phyloP scores from a whole-genome alignment of 92 coral and sea anemone species.

The Epizoanthus rinbou region DNA sequence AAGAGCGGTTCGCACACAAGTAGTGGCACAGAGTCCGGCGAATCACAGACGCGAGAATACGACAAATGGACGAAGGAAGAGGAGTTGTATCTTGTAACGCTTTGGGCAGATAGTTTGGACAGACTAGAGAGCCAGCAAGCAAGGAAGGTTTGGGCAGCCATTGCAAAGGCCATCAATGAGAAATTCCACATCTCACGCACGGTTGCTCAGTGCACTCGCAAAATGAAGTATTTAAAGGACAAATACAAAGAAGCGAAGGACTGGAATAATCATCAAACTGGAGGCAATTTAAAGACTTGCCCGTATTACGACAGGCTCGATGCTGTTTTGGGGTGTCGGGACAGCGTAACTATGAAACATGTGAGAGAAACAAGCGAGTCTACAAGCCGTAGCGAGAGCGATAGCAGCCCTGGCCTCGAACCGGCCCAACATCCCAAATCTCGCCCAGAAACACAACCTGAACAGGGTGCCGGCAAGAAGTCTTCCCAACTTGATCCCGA shows the following conservation, averaged over 20 bases:
- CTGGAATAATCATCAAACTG: slow-evolving; percentile 47
- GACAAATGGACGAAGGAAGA: slow-evolving; percentile 43
- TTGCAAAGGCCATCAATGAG: slow-evolving; percentile 42
- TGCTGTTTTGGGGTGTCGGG: slow-evolving; percentile 38
- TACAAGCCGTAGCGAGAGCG: too few relatives aligned
- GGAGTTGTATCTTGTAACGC: slow-evolving; percentile 33
- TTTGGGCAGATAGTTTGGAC: slow-evolving; percentile 45
- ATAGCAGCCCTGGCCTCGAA: too few relatives aligned
- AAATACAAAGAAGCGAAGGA: slow-evolving; percentile 48
- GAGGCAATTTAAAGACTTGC: slow-evolving; percentile 41
- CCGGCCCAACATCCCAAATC: background rate
- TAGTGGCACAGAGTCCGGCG: too few relatives aligned
- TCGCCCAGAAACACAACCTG: background rate
- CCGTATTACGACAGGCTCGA: slow-evolving; percentile 36
- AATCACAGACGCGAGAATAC: slow-evolving; percentile 8
- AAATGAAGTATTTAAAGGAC: slow-evolving; percentile 38
- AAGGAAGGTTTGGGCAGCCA: slow-evolving; percentile 46
- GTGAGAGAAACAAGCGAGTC: slow-evolving; percentile 22
- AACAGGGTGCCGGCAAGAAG: background rate
- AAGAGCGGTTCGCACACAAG: too few relatives aligned
- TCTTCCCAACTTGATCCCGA: background rate
- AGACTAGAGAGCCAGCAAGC: slow-evolving; percentile 53
- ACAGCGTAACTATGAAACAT: slow-evolving; percentile 40
- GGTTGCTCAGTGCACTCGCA: slow-evolving; percentile 34
- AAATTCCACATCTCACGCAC: slow-evolving; percentile 48